Evolutionary conservation across 1,140 invertebrate genomes (phyloP).

Genomic region (Scylla paramamosain): DNA sequence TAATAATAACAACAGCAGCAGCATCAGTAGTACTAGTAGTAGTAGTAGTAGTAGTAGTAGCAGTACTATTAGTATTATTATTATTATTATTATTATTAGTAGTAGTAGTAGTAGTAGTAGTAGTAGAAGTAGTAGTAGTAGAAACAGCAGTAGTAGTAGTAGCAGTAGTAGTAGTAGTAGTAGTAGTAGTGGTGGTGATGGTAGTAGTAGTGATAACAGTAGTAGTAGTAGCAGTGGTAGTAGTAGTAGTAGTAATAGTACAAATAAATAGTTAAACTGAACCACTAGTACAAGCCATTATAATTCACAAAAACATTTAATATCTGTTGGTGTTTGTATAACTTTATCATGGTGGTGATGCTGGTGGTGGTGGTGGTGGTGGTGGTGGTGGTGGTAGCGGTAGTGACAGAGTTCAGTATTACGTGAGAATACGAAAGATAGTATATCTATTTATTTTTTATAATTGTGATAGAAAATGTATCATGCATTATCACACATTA

Average conservation of each 20-base stretch:
- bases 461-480: not conserved
- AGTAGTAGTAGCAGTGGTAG: not conserved
- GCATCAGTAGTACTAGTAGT: not conserved
- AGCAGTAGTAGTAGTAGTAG: not conserved
- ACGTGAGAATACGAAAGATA: not conserved
- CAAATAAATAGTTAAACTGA: too few species aligned
- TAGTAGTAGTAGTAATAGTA: not conserved
- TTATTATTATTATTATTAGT: not conserved
- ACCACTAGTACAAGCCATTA: too few species aligned
- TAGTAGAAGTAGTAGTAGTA: not conserved
- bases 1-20: too few species aligned
- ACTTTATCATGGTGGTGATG: not conserved
- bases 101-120: not conserved
- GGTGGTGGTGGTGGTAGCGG: not conserved
- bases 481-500: not conserved
- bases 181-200: not conserved
- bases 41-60: not conserved
- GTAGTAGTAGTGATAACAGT: not conserved
- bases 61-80: not conserved
- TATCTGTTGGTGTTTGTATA: too few species aligned
- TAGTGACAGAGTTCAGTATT: not conserved
- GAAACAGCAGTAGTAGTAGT: not conserved
- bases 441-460: not conserved
- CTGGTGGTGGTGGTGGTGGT: not conserved
- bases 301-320: too few species aligned